Base-by-base conservation (phyloP, 2,888 invertebrate species). In the Brachyptera risi region DNA sequence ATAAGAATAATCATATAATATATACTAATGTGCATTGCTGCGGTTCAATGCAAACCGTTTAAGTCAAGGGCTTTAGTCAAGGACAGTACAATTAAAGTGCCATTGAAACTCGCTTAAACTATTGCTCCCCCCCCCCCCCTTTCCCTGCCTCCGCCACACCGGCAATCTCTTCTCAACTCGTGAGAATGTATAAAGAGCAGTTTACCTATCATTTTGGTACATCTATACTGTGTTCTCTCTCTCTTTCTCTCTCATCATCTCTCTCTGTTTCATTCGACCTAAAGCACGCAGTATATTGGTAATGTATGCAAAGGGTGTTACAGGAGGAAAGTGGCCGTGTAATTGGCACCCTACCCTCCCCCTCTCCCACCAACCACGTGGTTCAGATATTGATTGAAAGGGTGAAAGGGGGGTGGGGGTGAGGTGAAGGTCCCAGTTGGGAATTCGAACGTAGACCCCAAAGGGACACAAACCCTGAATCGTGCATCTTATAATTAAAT, bases 281-380 rank as follows among this genome's bases (percentile, higher is more conserved):
- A 19, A 31, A 42, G 42, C 42, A 42, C 42, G 42, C 23, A 47
- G 21, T 47, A n/a, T 35, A 35, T 73, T 70, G 69, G 68, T 74
- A 77, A 77, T 76, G 73, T 77, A 77, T 77, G 77, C 76, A 76
- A 77, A 77, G 75, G 76, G 75, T 75, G 76, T 76, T 76, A 76
- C n/a, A n/a, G 74, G 71, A 74, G 74, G 73, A 76, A 77, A 77
- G 77, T 77, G 76, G 75, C 76, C 76, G 76, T 77, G 76, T 77
- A 77, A 77, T 77, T 77, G 76, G n/a, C n/a, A n/a, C n/a, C n/a
- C 75, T 75, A 74, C 74, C 74, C 67, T 63, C 40, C 56, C 15
- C 49, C 50, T 21, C 60, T 62, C 60, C 60, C 57, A 54, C 57
- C 63, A 61, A 38, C 56, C 59, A 58, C 47, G 72, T 73, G 73